A percentile compares a stretch with the other conserved stretches of the same genome.
These are phyloP conservation scores for Aproaerema taeniolella DNA, from an alignment of 2,888 invertebrate species.

Conservation along the genomic window DNA sequence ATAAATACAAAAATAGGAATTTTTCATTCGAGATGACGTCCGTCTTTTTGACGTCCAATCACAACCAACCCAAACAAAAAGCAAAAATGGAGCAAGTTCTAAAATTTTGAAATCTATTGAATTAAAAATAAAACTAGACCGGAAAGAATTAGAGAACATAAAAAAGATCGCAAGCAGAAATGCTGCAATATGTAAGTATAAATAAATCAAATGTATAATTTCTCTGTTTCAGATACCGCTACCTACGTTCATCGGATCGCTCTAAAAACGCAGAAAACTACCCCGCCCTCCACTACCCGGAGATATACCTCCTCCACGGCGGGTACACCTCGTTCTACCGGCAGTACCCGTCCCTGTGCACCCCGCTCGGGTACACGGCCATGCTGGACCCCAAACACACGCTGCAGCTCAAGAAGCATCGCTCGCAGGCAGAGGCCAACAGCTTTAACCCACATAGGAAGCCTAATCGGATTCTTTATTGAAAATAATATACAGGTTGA, in stretches of 20 bases:
- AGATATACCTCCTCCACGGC: slow-evolving; percentile 94
- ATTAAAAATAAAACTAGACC: no score
- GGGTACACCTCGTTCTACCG: slow-evolving; percentile 82
- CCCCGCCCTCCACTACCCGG: slow-evolving; percentile 92
- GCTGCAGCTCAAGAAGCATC: slow-evolving; percentile 83
- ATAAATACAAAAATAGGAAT: no score
- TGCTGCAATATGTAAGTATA: no score
- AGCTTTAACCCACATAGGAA: slow-evolving; percentile 23
- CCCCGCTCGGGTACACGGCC: slow-evolving; percentile 85
- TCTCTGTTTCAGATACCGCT: slow-evolving; percentile 80
- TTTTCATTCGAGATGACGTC: no score
- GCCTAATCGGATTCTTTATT: slow-evolving; percentile 24
- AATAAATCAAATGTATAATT: background rate
- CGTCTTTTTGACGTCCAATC: no score
- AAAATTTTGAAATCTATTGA: no score
- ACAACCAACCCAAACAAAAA: no score
- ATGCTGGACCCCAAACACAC: slow-evolving; percentile 91
- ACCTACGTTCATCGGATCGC: slow-evolving; percentile 90
- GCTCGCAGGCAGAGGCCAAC: no score
- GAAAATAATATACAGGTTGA: background rate
- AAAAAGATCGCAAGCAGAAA: no score
- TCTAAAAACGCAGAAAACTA: slow-evolving; percentile 87
- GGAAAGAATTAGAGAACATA: no score
- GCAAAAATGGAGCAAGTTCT: no score
- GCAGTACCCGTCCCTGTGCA: slow-evolving; percentile 79